Evolutionary conservation across 35 echinoderm and acorn worm genomes (phyloP), one percentile per base, ranked within the genome.

Genomic region (Diadema setosum): DNA sequence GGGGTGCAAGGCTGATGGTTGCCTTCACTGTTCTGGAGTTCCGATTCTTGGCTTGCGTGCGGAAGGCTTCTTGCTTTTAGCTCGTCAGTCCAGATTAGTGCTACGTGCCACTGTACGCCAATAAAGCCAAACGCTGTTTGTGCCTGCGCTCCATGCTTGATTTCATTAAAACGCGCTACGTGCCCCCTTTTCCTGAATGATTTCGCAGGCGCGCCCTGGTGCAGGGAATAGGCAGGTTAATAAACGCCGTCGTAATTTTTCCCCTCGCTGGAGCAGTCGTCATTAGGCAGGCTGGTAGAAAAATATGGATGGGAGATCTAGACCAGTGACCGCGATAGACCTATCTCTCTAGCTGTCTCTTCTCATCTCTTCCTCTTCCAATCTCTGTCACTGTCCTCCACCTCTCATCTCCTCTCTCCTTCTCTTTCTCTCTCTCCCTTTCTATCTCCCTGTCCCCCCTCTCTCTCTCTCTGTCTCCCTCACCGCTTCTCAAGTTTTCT

Each of bases 101-200:
- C 27, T 33, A 67, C 37, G 63, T 67, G 63, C 30, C 26, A 67
- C 27, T 34, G 21, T 34, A 2, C 3, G 63, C 12, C 18, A 34
- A 67, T 67, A 67, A n/a, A 67, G 63, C 63, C 63, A 67, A 67
- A 67, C 20, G 63, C 63, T 67, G 63, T 67, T 67, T 67, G 63
- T 67, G 63, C 37, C 63, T 67, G 63, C 7, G 24, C n/a, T 67
- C 25, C 63, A n/a, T 34, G 63, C 63, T 67, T 67, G 63, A 67
- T 67, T 34, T 67, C 30, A 67, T 67, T 67, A 67, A 67, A 67
- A 67, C 30, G 9, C 60, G 35, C 35, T 14, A 65, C 26, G 61
- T 18, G 5, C 61, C 23, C 61, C 61, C 6, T 11, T 26, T 67
- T 34, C 4, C 14, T 67, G 25, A 67, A 16, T 67, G 63, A 67